Conservation (phyloP, 1,140 invertebrate species). For the Caenorhabditis latens region DNA sequence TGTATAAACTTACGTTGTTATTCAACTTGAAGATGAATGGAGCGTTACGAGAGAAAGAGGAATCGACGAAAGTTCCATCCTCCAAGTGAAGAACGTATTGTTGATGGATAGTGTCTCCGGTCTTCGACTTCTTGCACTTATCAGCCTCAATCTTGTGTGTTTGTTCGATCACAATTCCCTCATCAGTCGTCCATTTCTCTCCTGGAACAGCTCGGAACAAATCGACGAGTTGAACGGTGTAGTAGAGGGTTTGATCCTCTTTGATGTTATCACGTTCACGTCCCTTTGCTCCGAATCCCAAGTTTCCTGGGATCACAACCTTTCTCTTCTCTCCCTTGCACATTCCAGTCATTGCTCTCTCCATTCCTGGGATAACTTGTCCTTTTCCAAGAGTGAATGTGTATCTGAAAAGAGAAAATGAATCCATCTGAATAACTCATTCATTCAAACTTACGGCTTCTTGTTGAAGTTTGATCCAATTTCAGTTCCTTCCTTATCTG, state of each 20-base stretch:
- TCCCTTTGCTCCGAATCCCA: slow-evolving; percentile 74
- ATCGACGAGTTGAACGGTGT: slow-evolving; percentile 77
- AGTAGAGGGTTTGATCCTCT: slow-evolving; percentile 75
- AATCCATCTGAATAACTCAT: background rate
- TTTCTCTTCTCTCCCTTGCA: slow-evolving; percentile 77
- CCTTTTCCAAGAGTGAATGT: slow-evolving; percentile 73
- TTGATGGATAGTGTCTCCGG: slow-evolving; percentile 76
- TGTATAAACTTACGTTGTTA: slow-evolving; percentile 35
- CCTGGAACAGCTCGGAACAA: slow-evolving; percentile 71
- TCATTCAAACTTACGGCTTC: slow-evolving; percentile 72
- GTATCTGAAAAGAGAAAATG: slow-evolving; percentile 69
- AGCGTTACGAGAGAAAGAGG: slow-evolving; percentile 72
- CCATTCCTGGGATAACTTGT: slow-evolving; percentile 77
- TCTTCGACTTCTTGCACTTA: slow-evolving; percentile 74
- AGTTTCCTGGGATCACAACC: slow-evolving; percentile 73
- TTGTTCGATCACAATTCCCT: slow-evolving; percentile 74
- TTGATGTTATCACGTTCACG: slow-evolving; percentile 75
- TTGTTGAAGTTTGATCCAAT: slow-evolving; percentile 77
- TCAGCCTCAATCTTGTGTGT: slow-evolving; percentile 76
- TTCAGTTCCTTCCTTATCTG: slow-evolving; percentile 76
- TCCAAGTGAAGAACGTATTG: slow-evolving; percentile 76
- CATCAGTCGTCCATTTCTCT: slow-evolving; percentile 73
- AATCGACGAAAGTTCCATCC: slow-evolving; percentile 77
- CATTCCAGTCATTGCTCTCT: slow-evolving; percentile 74
- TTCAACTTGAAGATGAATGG: slow-evolving; percentile 76